Conservation (phyloP, 2,888 invertebrate genomes). For the Brenthis hecate region DNA sequence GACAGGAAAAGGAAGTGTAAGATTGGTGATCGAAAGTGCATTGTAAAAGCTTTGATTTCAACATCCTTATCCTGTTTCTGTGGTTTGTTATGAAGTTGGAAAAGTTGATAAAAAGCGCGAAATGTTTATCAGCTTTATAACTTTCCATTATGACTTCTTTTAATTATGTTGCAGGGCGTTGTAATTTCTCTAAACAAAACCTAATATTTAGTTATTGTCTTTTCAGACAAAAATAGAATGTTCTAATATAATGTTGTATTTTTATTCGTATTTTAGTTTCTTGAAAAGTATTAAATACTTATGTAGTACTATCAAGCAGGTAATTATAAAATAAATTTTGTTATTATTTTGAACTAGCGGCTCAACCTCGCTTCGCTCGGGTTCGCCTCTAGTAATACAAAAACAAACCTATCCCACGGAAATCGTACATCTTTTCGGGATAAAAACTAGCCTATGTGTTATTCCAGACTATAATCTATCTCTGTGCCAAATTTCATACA, state of each 20-base stretch:
- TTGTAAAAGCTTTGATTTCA: slow-evolving; percentile 43
- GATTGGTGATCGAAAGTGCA: slow-evolving; percentile 62
- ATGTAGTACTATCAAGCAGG: neutral
- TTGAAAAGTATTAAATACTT: neutral
- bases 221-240: neutral
- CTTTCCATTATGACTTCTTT: slow-evolving; percentile 4
- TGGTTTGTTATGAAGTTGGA: slow-evolving; percentile 24
- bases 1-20: slow-evolving; percentile 83
- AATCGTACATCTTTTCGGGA: no score
- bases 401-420: no score
- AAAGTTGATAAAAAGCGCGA: slow-evolving; percentile 26
- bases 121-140: slow-evolving; percentile 3
- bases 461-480: no score
- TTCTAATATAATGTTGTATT: neutral
- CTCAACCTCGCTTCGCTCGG: no score
- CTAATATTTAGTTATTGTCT: neutral
- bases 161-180: neutral
- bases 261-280: neutral
- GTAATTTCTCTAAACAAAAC: neutral
- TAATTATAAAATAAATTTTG: neutral
- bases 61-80: slow-evolving; percentile 61
- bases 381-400: no score
- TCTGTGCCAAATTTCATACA: no score
- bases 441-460: no score
- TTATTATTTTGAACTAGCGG: neutral